A percentile compares a stretch with the other conserved stretches of the same genome.
These are phyloP conservation scores for Drosophila merina DNA, from an alignment of 2,888 invertebrate genomes.

Conservation along the genomic window DNA sequence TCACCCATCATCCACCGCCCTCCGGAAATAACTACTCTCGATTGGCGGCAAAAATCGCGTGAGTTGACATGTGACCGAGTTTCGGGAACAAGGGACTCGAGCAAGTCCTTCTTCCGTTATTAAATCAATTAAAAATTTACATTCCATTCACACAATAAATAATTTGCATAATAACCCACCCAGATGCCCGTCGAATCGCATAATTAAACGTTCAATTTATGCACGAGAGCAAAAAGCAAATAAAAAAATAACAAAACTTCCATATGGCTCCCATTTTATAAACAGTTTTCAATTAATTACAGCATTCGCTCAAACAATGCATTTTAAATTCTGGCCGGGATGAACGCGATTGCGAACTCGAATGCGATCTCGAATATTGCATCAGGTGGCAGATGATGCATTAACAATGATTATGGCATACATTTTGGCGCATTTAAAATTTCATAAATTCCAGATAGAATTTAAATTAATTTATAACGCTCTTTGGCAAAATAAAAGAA, in stretches of 20 bases:
- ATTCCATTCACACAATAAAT: conserved; percentile 69
- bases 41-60: conserved; percentile 50
- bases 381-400: conserved; percentile 38
- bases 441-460: conserved; percentile 29
- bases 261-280: conserved; percentile 33
- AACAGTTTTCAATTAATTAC: conserved; percentile 65
- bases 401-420: conserved; percentile 42
- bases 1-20: neutral
- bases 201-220: conserved; percentile 44
- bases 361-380: conserved; percentile 8
- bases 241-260: conserved; percentile 3
- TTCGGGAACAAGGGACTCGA: conserved; percentile 3
- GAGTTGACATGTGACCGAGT: conserved; percentile 58
- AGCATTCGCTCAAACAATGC: conserved; percentile 38
- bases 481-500: conserved; percentile 3
- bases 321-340: conserved; percentile 30
- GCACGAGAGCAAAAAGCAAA: conserved; percentile 22
- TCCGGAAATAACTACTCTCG: conserved; percentile 5
- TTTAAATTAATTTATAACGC: conserved; percentile 21
- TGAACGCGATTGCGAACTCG: neutral
- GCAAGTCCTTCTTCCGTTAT: conserved; percentile 14
- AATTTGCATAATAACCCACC: conserved; percentile 65
- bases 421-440: conserved; percentile 34
- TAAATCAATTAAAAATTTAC: conserved; percentile 74
- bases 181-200: conserved; percentile 18